Percentiles rank a stretch among this genome's conserved stretches.
Evolutionary conservation across 1,140 invertebrate genomes (phyloP).

Genomic region (Drosophila yakuba): DNA sequence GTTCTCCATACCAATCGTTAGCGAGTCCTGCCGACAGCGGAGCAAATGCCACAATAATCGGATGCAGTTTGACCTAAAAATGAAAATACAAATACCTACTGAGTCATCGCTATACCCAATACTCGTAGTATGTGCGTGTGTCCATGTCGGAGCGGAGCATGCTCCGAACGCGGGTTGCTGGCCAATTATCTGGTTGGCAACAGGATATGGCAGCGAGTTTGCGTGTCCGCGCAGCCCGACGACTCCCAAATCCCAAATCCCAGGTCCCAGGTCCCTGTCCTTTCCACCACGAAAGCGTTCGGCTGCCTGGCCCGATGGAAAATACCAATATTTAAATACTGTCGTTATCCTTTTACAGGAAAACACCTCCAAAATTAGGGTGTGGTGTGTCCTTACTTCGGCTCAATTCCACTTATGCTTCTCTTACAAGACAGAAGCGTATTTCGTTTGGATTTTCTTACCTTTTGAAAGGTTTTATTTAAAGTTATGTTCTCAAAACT

Average conservation of each 20-base stretch:
- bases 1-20: conserved; percentile 4
- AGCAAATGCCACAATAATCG: background rate
- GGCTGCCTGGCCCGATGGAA: too few relatives aligned
- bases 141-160: conserved; percentile 15
- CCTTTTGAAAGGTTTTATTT: too few relatives aligned
- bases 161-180: conserved; percentile 28
- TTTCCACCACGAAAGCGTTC: conserved; percentile 7
- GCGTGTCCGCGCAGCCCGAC: conserved; percentile 20
- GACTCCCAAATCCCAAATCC: background rate
- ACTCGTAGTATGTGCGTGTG: conserved; percentile 1
- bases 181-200: conserved; percentile 39
- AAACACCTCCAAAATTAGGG: too few relatives aligned
- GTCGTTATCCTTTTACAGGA: background rate
- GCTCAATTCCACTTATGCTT: too few relatives aligned
- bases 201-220: conserved; percentile 28
- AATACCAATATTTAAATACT: background rate
- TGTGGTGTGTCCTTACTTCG: too few relatives aligned
- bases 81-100: conserved; percentile 37
- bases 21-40: background rate
- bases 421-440: too few relatives aligned
- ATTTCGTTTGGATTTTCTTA: too few relatives aligned
- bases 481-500: too few relatives aligned
- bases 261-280: too few relatives aligned
- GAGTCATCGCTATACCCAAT: conserved; percentile 12
- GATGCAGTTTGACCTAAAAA: conserved; percentile 39